Percentiles rank a stretch among this genome's conserved stretches.
These are phyloP conservation scores for Drosophila pruinosa DNA, from an alignment of 1,140 invertebrate species.

Conservation along the genomic window DNA sequence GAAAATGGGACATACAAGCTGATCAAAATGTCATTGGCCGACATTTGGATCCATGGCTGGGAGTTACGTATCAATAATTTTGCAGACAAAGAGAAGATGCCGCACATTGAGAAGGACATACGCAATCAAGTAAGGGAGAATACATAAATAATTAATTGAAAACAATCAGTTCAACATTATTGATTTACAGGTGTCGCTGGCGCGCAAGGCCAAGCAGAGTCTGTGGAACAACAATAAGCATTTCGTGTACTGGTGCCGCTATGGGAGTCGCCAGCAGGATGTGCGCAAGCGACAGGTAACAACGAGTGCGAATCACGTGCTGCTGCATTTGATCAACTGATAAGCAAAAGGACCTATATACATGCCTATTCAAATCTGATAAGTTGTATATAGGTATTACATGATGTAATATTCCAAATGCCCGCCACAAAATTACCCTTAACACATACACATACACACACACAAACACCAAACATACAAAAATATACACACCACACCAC, in stretches of 20 bases:
- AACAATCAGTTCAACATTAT: too few relatives aligned
- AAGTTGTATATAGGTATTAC: constrained; percentile 27
- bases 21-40: constrained; percentile 85
- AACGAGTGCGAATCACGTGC: constrained; percentile 74
- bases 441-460: constrained; percentile 21
- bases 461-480: constrained; percentile 32
- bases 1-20: constrained; percentile 86
- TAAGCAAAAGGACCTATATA: constrained; percentile 34
- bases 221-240: constrained; percentile 87
- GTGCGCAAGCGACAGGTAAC: constrained; percentile 86
- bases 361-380: neutral
- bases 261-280: constrained; percentile 86
- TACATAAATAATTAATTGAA: neutral
- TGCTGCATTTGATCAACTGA: constrained; percentile 76
- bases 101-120: constrained; percentile 87
- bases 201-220: constrained; percentile 79
- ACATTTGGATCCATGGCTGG: constrained; percentile 87
- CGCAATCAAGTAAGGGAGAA: constrained; percentile 84
- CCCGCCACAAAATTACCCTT: constrained; percentile 26
- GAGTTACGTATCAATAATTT: constrained; percentile 88
- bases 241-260: constrained; percentile 88
- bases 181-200: constrained; percentile 67
- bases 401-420: constrained; percentile 37
- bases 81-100: constrained; percentile 86
- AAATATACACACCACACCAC: constrained; percentile 15